Percentiles rank a stretch among this genome's conserved stretches.
phyloP scores from a whole-genome alignment of 2,113 vertebrate genomes.

The Microcebus lehilahytsara region DNA sequence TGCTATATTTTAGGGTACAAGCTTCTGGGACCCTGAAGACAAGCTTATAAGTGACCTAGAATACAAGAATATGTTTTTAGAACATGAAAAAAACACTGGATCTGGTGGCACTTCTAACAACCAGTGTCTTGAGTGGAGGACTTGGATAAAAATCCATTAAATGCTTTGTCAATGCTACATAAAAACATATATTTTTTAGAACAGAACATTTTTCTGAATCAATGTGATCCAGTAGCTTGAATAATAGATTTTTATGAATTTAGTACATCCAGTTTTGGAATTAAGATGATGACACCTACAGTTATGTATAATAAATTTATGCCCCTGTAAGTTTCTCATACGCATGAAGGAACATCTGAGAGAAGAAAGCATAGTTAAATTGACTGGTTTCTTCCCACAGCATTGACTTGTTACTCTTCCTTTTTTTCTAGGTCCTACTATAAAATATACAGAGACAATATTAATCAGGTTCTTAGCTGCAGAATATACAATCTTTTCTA shows the following conservation, averaged over 20 bases:
- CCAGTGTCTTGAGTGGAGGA: neutral
- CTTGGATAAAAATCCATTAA: neutral
- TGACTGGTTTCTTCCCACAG: neutral
- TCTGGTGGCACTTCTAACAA: neutral
- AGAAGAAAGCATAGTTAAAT: neutral
- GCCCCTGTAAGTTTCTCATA: neutral
- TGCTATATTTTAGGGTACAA: neutral
- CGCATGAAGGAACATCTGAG: neutral
- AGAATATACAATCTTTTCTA: neutral
- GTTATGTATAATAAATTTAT: neutral
- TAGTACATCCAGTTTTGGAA: neutral
- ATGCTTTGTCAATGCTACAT: neutral
- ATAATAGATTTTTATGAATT: constrained; percentile 23
- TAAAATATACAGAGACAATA: neutral
- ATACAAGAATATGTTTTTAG: neutral
- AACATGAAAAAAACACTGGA: neutral
- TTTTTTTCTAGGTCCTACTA: neutral
- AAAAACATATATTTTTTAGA: neutral
- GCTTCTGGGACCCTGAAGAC: neutral
- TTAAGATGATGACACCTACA: neutral
- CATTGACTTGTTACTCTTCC: neutral
- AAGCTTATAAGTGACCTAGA: neutral
- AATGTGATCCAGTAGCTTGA: neutral
- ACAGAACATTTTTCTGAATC: constrained; percentile 10
- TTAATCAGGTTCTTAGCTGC: neutral